Conservation (phyloP, 2,888 invertebrate species). For the Clistopyga incitator region DNA sequence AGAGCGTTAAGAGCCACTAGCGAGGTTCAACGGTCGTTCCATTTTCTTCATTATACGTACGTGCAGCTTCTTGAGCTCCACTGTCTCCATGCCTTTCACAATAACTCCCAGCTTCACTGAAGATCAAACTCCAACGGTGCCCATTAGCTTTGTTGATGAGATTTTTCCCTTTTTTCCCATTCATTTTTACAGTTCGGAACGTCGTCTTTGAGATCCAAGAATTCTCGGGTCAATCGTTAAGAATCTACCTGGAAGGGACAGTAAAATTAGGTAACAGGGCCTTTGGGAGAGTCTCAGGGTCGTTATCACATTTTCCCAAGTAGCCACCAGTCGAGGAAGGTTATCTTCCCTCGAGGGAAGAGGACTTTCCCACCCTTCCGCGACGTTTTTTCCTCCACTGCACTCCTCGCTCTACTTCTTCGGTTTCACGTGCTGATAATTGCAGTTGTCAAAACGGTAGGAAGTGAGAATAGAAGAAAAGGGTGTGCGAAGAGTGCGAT, state of each 20-base stretch:
- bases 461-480: constrained; percentile 27
- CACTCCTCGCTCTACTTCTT: constrained; percentile 26
- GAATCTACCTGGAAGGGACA: neutral
- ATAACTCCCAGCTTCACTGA: constrained; percentile 1
- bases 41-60: constrained; percentile 5
- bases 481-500: constrained; percentile 52
- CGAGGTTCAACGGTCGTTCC: constrained; percentile 36
- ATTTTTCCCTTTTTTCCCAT: neutral
- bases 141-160: constrained; percentile 9
- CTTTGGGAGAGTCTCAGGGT: constrained; percentile 28
- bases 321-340: constrained; percentile 19
- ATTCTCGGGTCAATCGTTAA: neutral
- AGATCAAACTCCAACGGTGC: neutral
- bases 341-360: neutral
- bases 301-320: constrained; percentile 45
- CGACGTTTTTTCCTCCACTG: constrained; percentile 6
- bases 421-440: constrained; percentile 48
- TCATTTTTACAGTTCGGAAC: neutral
- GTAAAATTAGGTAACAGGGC: constrained; percentile 21
- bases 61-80: neutral
- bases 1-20: constrained; percentile 29
- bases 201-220: neutral
- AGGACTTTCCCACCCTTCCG: neutral
- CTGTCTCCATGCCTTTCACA: neutral
- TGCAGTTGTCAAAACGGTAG: constrained; percentile 46